These are phyloP conservation scores for Cephus cinctus DNA, from an alignment of 1,140 invertebrate genomes.

Conservation along the genomic window DNA sequence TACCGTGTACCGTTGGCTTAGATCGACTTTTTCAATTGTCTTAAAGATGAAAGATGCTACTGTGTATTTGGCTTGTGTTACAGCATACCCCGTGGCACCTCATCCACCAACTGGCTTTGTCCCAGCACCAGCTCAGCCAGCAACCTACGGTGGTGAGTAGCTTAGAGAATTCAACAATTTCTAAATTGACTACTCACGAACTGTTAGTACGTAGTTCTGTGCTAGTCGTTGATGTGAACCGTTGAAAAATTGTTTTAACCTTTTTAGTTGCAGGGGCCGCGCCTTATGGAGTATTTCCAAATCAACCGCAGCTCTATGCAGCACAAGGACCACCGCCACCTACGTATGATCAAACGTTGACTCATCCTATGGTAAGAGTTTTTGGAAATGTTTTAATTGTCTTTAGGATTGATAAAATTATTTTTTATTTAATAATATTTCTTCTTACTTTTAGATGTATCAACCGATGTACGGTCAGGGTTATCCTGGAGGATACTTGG, in stretches of 20 bases:
- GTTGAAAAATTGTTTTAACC: too few species aligned
- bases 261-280: conserved; percentile 62
- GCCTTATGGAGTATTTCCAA: conserved; percentile 65
- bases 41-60: neutral
- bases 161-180: too few species aligned
- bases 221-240: too few species aligned
- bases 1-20: conserved; percentile 53
- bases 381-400: conserved; percentile 16
- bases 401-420: too few species aligned
- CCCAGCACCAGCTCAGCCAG: conserved; percentile 54
- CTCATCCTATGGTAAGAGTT: conserved; percentile 62
- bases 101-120: conserved; percentile 58
- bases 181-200: too few species aligned
- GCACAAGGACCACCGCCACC: conserved; percentile 61
- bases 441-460: conserved; percentile 60
- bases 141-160: conserved; percentile 54
- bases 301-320: conserved; percentile 58
- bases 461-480: conserved; percentile 72
- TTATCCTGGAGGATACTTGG: conserved; percentile 67
- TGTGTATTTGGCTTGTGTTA: conserved; percentile 44
- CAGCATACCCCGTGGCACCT: conserved; percentile 57
- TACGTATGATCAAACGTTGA: conserved; percentile 65
- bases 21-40: conserved; percentile 7
- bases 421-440: neutral
- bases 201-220: too few species aligned